phyloP scores from a whole-genome alignment of 2,888 invertebrate genomes.

The Drosophila recens region DNA sequence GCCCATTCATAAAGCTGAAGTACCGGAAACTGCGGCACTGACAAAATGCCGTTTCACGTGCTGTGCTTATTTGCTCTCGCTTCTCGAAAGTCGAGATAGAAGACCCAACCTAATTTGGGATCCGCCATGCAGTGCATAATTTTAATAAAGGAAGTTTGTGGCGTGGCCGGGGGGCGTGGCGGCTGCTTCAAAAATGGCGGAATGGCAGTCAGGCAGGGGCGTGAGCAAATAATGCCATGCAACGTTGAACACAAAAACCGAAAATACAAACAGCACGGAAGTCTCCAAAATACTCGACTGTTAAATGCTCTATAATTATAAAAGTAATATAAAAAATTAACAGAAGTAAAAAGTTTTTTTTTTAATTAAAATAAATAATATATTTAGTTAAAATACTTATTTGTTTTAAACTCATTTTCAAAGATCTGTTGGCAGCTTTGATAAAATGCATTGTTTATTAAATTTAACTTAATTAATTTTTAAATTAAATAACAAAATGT shows the following conservation, averaged over 20 bases:
- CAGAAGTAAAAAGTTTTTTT: background rate
- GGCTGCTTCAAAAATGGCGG: constrained; percentile 9
- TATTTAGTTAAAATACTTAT: background rate
- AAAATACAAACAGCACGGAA: constrained; percentile 54
- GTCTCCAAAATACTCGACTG: background rate
- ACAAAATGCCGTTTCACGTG: constrained; percentile 63
- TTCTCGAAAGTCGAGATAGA: constrained; percentile 20
- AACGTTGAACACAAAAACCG: constrained; percentile 56
- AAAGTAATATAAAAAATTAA: background rate
- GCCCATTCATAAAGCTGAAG: constrained; percentile 35
- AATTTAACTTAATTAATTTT: too few species aligned
- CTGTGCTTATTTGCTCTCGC: constrained; percentile 35
- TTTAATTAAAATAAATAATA: background rate
- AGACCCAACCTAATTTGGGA: constrained; percentile 58
- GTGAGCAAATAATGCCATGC: constrained; percentile 66
- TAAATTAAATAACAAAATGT: too few species aligned
- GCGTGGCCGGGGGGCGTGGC: constrained; percentile 21
- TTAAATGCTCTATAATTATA: constrained; percentile 15
- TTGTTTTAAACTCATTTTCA: too few species aligned
- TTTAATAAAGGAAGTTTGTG: constrained; percentile 68
- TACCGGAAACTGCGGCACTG: constrained; percentile 60
- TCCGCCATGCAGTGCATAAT: constrained; percentile 63
- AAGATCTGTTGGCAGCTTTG: too few species aligned
- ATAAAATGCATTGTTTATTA: too few species aligned
- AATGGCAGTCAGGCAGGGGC: constrained; percentile 29